Evolutionary conservation across 2,113 vertebrate genomes (phyloP).

Genomic region (Orcinus orca): DNA sequence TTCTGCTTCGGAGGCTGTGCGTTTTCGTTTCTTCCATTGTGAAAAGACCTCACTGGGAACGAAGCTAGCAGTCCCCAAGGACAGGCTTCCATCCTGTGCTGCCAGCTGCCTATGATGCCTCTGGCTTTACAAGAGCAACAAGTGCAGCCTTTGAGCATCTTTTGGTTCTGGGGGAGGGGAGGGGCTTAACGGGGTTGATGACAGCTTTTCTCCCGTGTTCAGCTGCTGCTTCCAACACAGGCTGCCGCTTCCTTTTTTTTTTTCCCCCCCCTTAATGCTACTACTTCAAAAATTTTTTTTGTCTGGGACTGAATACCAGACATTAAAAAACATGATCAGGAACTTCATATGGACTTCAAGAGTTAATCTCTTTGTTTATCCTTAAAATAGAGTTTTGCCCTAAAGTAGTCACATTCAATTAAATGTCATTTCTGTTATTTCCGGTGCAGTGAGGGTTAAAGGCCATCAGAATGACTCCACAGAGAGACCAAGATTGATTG

Average conservation of each 20-base stretch:
- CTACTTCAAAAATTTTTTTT: neutral
- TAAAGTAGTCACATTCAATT: neutral
- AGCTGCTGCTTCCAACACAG: neutral
- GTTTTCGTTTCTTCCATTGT: accelerated
- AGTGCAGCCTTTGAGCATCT: accelerated
- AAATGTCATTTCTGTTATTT: neutral
- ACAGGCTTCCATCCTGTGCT: neutral
- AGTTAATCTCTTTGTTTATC: neutral
- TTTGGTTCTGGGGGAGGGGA: accelerated
- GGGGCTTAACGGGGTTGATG: accelerated
- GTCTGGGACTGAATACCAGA: neutral
- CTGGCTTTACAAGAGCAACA: neutral
- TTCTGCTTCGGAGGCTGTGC: neutral
- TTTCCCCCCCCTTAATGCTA: no score
- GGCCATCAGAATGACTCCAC: neutral
- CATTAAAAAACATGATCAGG: neutral
- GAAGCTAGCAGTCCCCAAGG: neutral
- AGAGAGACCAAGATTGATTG: neutral
- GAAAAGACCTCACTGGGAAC: accelerated
- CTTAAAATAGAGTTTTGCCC: neutral
- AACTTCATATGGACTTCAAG: neutral
- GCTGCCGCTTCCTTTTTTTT: accelerated
- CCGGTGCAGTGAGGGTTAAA: neutral
- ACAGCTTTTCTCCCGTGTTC: neutral
- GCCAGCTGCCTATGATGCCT: neutral